Evolutionary conservation across 2,113 vertebrate genomes (phyloP).

Genomic region (Cynopterus brachyotis): DNA sequence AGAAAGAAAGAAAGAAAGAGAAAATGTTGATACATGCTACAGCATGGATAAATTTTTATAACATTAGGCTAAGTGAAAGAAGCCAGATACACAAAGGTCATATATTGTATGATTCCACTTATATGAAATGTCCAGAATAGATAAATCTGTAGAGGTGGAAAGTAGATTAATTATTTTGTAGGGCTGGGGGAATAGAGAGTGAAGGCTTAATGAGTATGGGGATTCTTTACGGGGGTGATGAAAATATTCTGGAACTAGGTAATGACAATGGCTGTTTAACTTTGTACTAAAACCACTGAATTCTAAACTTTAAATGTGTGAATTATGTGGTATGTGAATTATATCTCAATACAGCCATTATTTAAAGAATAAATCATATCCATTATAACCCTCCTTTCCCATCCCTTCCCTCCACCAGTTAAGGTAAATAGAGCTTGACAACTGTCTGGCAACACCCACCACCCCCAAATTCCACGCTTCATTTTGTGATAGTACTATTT

Average conservation of each 20-base stretch:
- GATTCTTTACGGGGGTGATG: background rate
- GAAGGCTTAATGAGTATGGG: background rate
- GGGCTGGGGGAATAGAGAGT: background rate
- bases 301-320: background rate
- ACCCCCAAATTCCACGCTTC: background rate
- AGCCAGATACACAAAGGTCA: background rate
- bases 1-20: too few species aligned
- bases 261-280: background rate
- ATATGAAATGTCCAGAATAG: background rate
- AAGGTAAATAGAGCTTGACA: background rate
- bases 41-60: background rate
- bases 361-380: conserved; percentile 27
- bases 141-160: background rate
- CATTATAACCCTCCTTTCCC: background rate
- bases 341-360: background rate
- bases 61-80: background rate
- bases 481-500: conserved; percentile 9
- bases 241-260: conserved; percentile 12
- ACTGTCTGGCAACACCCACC: conserved; percentile 24
- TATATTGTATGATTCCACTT: background rate
- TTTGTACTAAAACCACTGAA: conserved; percentile 1
- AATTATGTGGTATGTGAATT: conserved; percentile 1
- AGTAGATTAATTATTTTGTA: background rate
- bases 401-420: background rate
- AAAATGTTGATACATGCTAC: background rate